Conservation (phyloP, 2,888 invertebrate species). For the Protula sp. region DNA sequence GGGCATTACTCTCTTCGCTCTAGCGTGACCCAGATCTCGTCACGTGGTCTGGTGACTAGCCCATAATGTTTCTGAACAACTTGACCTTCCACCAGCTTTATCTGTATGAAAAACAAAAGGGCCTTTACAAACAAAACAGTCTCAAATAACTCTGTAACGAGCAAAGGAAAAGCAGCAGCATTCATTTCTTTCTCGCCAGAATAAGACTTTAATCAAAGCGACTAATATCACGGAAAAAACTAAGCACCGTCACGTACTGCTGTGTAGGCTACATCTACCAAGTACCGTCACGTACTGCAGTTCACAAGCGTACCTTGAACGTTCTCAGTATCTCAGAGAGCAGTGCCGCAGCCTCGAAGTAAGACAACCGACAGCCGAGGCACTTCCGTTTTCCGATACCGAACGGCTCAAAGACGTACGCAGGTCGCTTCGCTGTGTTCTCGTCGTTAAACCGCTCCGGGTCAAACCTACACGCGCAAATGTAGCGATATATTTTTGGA, state of each 20-base stretch:
- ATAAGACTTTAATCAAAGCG: too few species aligned
- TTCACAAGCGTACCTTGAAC: too few species aligned
- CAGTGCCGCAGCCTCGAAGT: slow-evolving; percentile 34
- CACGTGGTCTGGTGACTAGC: slow-evolving; percentile 48
- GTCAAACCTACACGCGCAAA: slow-evolving; percentile 43
- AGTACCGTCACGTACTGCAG: too few species aligned
- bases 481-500: not conserved
- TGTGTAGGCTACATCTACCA: too few species aligned
- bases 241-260: too few species aligned
- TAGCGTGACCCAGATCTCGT: slow-evolving; percentile 14
- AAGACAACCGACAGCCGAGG: slow-evolving; percentile 36
- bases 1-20: not conserved
- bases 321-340: slow-evolving; percentile 37
- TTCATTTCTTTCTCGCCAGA: too few species aligned
- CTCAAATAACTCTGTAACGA: too few species aligned
- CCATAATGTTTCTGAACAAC: slow-evolving; percentile 44
- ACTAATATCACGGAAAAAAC: too few species aligned
- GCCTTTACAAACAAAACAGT: too few species aligned
- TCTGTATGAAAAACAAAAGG: not conserved
- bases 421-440: slow-evolving; percentile 28
- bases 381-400: slow-evolving; percentile 51
- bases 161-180: too few species aligned
- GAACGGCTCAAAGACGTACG: slow-evolving; percentile 47
- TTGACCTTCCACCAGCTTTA: slow-evolving; percentile 43
- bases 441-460: slow-evolving; percentile 45